Conservation (phyloP, 2,797 vertebrate genomes). For the Centropyge bicolor region DNA sequence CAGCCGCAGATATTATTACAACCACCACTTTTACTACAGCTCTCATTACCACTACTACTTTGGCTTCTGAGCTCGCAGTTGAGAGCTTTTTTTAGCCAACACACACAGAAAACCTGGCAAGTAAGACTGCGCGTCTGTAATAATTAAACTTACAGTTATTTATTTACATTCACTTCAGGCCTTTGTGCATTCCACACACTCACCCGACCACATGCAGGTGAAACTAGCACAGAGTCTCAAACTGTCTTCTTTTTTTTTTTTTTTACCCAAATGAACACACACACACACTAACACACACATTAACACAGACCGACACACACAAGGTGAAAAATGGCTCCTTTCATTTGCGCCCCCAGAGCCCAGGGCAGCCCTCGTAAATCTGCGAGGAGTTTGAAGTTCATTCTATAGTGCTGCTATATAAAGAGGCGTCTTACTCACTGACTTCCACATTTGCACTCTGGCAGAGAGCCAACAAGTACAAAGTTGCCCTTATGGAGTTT, state of each 20-base stretch:
- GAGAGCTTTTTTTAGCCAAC: slow-evolving; percentile 58
- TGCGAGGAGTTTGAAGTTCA: slow-evolving; percentile 68
- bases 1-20: slow-evolving; percentile 58
- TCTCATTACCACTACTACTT: slow-evolving; percentile 56
- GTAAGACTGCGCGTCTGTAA: slow-evolving; percentile 43
- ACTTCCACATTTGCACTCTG: slow-evolving; percentile 61
- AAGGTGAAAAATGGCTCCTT: slow-evolving; percentile 75
- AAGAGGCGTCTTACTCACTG: slow-evolving; percentile 60
- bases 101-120: slow-evolving; percentile 44
- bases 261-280: slow-evolving; percentile 30
- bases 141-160: slow-evolving; percentile 66
- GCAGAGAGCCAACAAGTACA: slow-evolving; percentile 63
- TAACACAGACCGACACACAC: slow-evolving; percentile 36
- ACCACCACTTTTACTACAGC: slow-evolving; percentile 50
- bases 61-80: slow-evolving; percentile 38
- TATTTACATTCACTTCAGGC: slow-evolving; percentile 62
- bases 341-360: slow-evolving; percentile 63
- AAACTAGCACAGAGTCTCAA: slow-evolving; percentile 17
- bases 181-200: slow-evolving; percentile 49
- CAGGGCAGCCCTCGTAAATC: slow-evolving; percentile 69
- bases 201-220: slow-evolving; percentile 44
- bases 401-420: slow-evolving; percentile 69
- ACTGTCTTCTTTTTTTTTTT: slow-evolving; percentile 1
- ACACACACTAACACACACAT: slow-evolving; percentile 30
- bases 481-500: slow-evolving; percentile 48